Base-by-base conservation (phyloP, 2,113 vertebrate species). In the Thamnaconus septentrionalis region DNA sequence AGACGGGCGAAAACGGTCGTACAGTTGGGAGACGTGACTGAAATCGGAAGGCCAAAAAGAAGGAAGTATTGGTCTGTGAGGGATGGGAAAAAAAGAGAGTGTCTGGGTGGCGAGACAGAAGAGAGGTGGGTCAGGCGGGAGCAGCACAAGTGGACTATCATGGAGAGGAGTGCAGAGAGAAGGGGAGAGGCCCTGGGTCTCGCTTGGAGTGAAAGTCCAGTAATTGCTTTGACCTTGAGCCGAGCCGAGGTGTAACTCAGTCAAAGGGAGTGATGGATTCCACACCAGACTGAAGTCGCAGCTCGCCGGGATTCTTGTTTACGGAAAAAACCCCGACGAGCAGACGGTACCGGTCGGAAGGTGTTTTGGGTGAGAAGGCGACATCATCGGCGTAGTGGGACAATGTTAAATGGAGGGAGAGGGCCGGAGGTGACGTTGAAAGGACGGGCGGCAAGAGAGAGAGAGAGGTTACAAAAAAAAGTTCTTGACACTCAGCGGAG, bases 141-240 rank as follows among this genome's bases (percentile, higher is more conserved):
- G 44, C 7, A 5, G 5, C 5, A 45, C 5, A 45, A 45, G 44
- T 45, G 7, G 44, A 45, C 7, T 45, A 6, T 45, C 7, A 7
- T 45, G 5, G 44, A 45, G 44, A 45, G 7, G 44, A 45, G 44
- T 6, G 44, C 44, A 45, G 44, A 45, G 44, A 5, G 44, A 7
- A 31, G 18, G 18, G 18, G 18, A 31, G 18, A 31, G 18, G 18
- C 18, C 18, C 18, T 31, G 18, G 18, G 18, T 31, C 18, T 31
- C 18, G 18, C 18, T 31, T 31, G 18, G 18, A 31, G 18, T 31
- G 18, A 31, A 31, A 31, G 18, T 31, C 18, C 18, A 31, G 18
- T 31, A 31, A 31, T 31, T 31, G 81, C 84, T 87, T 87, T 84
- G 85, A 90, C 87, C 84, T 85, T 82, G 78, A 70, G 75, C 59